These are phyloP conservation scores for Bombyx mori DNA, from an alignment of 1,140 invertebrate species.

Conservation along the genomic window DNA sequence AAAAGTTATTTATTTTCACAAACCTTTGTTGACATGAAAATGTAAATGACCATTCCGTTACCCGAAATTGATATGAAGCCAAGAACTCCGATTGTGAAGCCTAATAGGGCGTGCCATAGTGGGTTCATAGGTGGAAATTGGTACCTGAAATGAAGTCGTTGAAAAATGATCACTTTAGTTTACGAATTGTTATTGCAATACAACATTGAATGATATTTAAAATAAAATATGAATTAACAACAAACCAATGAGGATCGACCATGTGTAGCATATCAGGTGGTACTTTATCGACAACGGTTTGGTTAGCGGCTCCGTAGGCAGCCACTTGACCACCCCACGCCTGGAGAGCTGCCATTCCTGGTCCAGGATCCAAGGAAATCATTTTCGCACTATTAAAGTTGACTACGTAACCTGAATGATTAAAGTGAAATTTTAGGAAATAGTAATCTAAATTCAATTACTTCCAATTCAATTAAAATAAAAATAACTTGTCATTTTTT, in stretches of 20 bases:
- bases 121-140: constrained; percentile 78
- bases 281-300: constrained; percentile 70
- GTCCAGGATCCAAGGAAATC: constrained; percentile 55
- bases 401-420: constrained; percentile 1
- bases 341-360: constrained; percentile 56
- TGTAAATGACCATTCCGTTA: constrained; percentile 90
- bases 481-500: no score
- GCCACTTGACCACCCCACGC: constrained; percentile 61
- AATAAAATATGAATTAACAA: constrained; percentile 3
- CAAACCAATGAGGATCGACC: constrained; percentile 74
- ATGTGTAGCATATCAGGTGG: constrained; percentile 74
- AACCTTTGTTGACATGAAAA: constrained; percentile 77
- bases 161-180: neutral
- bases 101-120: constrained; percentile 76
- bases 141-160: constrained; percentile 54
- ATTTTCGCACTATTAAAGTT: constrained; percentile 28
- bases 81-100: constrained; percentile 74
- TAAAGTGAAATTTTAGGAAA: neutral
- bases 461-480: no score
- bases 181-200: no score
- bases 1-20: neutral
- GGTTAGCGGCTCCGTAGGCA: constrained; percentile 61
- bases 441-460: no score
- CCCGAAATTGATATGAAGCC: constrained; percentile 80
- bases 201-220: neutral